A percentile compares a stretch with the other conserved stretches of the same genome.
Conservation (phyloP, 2,113 vertebrate genomes). For the Mixornis gularis region DNA sequence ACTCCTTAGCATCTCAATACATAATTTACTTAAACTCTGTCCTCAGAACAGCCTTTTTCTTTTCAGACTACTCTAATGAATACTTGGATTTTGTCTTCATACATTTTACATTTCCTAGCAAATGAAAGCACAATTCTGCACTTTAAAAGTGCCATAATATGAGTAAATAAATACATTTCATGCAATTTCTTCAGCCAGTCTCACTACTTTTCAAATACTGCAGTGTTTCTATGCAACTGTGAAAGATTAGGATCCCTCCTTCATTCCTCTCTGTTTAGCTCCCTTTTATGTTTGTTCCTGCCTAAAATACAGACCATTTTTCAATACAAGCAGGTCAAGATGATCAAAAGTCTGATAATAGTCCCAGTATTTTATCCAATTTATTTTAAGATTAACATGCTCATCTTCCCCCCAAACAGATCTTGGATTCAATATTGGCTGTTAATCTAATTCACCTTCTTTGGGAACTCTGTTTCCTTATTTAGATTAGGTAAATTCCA, state of each 20-base stretch:
- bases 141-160: background rate
- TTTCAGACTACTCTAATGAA: background rate
- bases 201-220: background rate
- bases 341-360: background rate
- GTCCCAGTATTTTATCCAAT: background rate
- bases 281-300: background rate
- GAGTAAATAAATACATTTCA: background rate
- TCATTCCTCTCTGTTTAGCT: background rate
- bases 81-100: background rate
- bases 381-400: background rate
- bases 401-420: background rate
- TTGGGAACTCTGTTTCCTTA: background rate
- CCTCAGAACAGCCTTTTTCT: background rate
- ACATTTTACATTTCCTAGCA: background rate
- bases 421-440: background rate
- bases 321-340: background rate
- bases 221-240: background rate
- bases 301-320: background rate
- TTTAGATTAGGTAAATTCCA: background rate
- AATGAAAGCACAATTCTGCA: background rate
- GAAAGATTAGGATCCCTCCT: background rate
- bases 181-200: background rate
- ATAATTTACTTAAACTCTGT: background rate
- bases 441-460: background rate
- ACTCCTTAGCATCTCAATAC: background rate